Conservation (phyloP, 92 coral and sea anemone genomes). For the Siderastrea radians region DNA sequence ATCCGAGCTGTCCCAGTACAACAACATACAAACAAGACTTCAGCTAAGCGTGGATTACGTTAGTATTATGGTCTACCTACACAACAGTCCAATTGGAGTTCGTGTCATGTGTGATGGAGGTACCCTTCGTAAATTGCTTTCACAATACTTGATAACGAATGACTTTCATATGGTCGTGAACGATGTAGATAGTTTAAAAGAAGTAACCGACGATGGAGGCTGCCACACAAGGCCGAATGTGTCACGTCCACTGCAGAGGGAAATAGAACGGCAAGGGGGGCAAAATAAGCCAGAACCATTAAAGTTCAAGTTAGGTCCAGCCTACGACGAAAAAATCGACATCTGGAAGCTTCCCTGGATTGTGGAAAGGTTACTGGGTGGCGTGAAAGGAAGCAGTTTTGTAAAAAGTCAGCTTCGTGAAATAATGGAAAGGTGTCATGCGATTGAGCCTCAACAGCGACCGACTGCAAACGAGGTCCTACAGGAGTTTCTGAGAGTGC, state of each 20-base stretch:
- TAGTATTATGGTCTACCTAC: slow-evolving; percentile 2
- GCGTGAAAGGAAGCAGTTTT: slow-evolving; percentile 11
- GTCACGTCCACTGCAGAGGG: neutral
- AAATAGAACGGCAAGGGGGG: neutral
- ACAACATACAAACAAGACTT: slow-evolving; percentile 6
- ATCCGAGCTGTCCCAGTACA: neutral
- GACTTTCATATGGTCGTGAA: slow-evolving; percentile 18
- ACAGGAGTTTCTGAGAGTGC: slow-evolving; percentile 19
- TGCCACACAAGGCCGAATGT: neutral
- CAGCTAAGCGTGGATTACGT: slow-evolving; percentile 17
- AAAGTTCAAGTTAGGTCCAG: neutral
- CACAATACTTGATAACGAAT: slow-evolving; percentile 20
- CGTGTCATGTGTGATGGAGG: slow-evolving; percentile 19
- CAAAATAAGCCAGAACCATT: neutral
- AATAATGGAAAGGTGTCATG: slow-evolving; percentile 7
- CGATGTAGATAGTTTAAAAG: neutral
- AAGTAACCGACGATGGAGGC: neutral
- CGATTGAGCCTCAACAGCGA: neutral
- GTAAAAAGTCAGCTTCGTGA: neutral
- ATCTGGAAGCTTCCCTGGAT: slow-evolving; percentile 26
- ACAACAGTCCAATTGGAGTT: slow-evolving; percentile 14
- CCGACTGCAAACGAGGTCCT: slow-evolving; percentile 26
- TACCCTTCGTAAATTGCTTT: neutral
- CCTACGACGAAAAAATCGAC: slow-evolving; percentile 16
- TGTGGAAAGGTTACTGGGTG: neutral